These are phyloP conservation scores for Paralinhomoeus sp. DNA, from an alignment of 2,888 invertebrate species.

Conservation along the genomic window DNA sequence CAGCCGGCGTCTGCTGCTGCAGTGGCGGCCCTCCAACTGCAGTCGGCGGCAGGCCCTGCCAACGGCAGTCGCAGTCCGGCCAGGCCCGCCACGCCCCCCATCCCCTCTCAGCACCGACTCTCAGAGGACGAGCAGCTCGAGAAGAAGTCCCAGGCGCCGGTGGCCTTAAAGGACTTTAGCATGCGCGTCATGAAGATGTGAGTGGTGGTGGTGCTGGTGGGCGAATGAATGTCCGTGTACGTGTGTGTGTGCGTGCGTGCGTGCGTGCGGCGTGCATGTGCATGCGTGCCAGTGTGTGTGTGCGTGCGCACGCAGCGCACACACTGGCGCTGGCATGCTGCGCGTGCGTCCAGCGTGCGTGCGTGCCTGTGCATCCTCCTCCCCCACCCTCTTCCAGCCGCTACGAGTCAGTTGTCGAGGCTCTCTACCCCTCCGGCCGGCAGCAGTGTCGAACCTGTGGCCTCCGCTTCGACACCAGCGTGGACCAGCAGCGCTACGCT, in stretches of 20 bases:
- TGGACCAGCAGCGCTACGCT: conserved; percentile 44
- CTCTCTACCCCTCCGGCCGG: conserved; percentile 45
- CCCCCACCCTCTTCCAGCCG: conserved; percentile 35
- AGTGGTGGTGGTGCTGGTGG: too few relatives aligned
- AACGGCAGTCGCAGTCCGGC: conserved; percentile 5
- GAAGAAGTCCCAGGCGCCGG: conserved; percentile 31
- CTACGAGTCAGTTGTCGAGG: conserved; percentile 45
- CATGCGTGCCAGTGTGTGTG: too few relatives aligned
- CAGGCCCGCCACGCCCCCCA: conserved; percentile 8
- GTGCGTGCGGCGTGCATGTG: too few relatives aligned
- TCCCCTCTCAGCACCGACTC: conserved; percentile 6
- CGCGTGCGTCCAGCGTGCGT: too few relatives aligned
- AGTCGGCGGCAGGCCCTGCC: too few relatives aligned
- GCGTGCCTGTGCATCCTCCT: too few relatives aligned
- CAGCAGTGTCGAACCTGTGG: conserved; percentile 90
- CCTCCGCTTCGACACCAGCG: conserved; percentile 47
- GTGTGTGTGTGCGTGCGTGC: too few relatives aligned
- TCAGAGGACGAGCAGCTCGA: conserved; percentile 5
- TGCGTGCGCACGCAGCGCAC: too few relatives aligned
- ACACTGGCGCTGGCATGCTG: too few relatives aligned
- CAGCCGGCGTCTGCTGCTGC: too few relatives aligned
- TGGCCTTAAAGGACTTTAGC: conserved; percentile 29
- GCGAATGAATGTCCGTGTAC: too few relatives aligned
- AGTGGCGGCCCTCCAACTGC: too few relatives aligned
- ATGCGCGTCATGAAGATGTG: conserved; percentile 11